Evolutionary conservation across 1,140 invertebrate species (phyloP).

Genomic region (Hylyphantes graminicola): DNA sequence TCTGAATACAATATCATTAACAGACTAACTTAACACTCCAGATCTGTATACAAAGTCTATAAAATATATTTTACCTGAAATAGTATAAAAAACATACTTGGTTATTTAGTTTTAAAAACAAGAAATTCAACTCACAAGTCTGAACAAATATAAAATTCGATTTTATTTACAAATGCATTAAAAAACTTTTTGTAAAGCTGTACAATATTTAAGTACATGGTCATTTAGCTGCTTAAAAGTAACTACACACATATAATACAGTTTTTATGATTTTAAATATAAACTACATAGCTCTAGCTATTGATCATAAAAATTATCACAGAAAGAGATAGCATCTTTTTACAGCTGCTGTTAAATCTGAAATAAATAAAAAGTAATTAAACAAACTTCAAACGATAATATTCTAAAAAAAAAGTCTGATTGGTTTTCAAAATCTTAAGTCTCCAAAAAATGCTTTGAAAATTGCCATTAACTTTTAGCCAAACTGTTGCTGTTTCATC

Average conservation of each 20-base stretch:
- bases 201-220: slow-evolving; percentile 42
- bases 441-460: no score
- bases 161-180: slow-evolving; percentile 27
- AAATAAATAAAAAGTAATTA: not conserved
- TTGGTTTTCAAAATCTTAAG: no score
- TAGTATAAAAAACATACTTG: not conserved
- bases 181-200: slow-evolving; percentile 11
- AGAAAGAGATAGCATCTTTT: slow-evolving; percentile 7
- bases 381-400: no score
- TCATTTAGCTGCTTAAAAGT: slow-evolving; percentile 28
- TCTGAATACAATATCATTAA: not conserved
- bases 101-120: slow-evolving; percentile 16
- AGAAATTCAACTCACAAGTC: slow-evolving; percentile 5
- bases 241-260: slow-evolving; percentile 33
- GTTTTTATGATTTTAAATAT: slow-evolving; percentile 2
- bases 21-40: not conserved
- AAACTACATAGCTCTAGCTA: slow-evolving; percentile 17
- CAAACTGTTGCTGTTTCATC: no score
- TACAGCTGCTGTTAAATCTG: not conserved
- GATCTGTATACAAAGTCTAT: not conserved
- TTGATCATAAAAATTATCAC: slow-evolving; percentile 47
- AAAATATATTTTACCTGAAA: slow-evolving; percentile 21
- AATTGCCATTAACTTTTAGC: no score
- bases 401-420: no score
- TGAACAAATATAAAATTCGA: slow-evolving; percentile 42